These are phyloP conservation scores for Hemicordylus capensis DNA, from an alignment of 2,113 vertebrate species.

Conservation along the genomic window DNA sequence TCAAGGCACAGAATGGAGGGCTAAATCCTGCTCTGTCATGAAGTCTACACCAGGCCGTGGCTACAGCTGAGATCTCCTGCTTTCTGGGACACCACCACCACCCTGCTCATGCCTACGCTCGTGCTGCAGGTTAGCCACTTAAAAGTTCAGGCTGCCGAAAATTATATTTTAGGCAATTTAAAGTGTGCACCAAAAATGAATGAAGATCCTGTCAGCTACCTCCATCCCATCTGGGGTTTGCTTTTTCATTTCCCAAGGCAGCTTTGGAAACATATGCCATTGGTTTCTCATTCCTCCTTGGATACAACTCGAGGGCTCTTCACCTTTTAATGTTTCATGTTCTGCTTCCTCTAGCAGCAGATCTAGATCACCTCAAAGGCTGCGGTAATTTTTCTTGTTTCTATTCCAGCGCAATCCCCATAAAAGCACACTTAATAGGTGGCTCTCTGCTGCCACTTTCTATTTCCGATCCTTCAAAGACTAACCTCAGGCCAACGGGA, in stretches of 20 bases:
- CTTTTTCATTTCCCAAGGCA: neutral
- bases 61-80: neutral
- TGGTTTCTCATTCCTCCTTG: constrained; percentile 17
- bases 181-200: too few relatives aligned
- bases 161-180: too few relatives aligned
- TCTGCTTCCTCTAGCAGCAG: constrained; percentile 35
- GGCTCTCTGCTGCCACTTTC: constrained; percentile 55
- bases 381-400: constrained; percentile 54
- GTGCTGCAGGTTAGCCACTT: neutral
- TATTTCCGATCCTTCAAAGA: constrained; percentile 56
- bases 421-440: constrained; percentile 63
- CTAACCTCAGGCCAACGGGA: constrained; percentile 46
- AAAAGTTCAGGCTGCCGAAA: neutral
- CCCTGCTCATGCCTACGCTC: neutral
- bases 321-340: constrained; percentile 7
- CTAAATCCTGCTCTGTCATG: neutral
- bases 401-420: constrained; percentile 50
- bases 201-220: too few relatives aligned
- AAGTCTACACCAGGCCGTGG: neutral
- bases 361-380: constrained; percentile 45
- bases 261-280: neutral
- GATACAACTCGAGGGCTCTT: neutral
- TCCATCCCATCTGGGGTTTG: too few relatives aligned
- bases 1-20: neutral
- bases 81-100: neutral